Base-by-base conservation (phyloP, 2,113 vertebrate species). In the Dromaius novaehollandiae region DNA sequence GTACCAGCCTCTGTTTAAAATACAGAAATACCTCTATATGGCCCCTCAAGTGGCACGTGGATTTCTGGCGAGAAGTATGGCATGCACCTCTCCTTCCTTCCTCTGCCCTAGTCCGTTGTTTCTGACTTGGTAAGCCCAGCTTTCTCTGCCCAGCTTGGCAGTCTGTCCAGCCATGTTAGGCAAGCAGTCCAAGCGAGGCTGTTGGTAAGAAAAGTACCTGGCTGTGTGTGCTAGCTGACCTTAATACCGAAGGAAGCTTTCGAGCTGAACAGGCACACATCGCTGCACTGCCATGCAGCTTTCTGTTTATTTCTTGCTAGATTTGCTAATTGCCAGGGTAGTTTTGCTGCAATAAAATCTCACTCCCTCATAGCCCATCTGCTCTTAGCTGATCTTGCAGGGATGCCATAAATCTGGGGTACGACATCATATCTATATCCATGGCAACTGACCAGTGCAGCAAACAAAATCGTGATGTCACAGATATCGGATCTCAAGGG, bases 311-410 rank as follows among this genome's bases (percentile, higher is more conserved):
- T 96, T 91, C 93, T 82, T 95, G 95, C 96, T 93, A 95, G 94
- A 91, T 96, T 81, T 95, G 76, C 91, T 97, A 93, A 97, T 96
- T 93, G 97, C 90, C 96, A 46, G 88, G 89, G 95, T 95, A 90
- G 95, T 95, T 96, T 93, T 2, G 0, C 89, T 61, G 94, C 97
- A 94, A 93, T 96, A 88, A 96, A 96, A 97, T 96, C 96, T 93
- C 96, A 93, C 95, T 97, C 95, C 94, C 94, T 97, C 96, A 1
- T 93, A 96, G 95, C 91, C 96, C 97, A 97, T 96, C 97, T 97
- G 97, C 95, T 97, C 96, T 21, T n/a, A 81, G 96, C 91, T 75
- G 93, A 91, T 97, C 95, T 96, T 96, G 93, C 94, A 73, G 97
- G 93, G 96, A 90, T 95, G 95, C 95, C 95, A 90, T 97, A 94